Conservation (phyloP, 2,888 invertebrate species). For the Amiota minor region DNA sequence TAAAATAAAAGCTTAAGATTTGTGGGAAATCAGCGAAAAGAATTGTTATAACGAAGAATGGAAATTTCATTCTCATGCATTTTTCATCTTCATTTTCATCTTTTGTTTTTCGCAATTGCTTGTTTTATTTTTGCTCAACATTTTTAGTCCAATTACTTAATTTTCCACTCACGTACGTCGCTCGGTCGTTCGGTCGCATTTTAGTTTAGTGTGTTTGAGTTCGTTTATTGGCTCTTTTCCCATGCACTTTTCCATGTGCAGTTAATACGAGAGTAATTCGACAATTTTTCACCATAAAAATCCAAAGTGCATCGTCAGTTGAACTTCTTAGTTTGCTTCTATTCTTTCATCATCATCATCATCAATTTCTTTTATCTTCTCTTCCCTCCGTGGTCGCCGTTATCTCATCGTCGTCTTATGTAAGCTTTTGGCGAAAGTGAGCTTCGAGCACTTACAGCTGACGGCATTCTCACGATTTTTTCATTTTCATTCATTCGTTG, state of each 20-base stretch:
- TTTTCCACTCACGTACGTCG: constrained; percentile 59
- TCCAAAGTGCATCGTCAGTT: constrained; percentile 60
- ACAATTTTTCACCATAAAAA: constrained; percentile 53
- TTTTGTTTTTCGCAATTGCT: neutral
- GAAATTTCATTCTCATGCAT: neutral
- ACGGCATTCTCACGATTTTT: constrained; percentile 64
- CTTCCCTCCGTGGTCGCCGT: too few relatives aligned
- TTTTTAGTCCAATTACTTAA: constrained; percentile 56
- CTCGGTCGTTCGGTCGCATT: constrained; percentile 13
- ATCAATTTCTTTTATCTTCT: too few relatives aligned
- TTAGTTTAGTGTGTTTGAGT: constrained; percentile 45
- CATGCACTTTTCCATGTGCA: neutral
- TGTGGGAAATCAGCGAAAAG: neutral
- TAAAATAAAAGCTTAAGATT: too few relatives aligned
- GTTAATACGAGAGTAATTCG: constrained; percentile 32
- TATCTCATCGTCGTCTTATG: too few relatives aligned
- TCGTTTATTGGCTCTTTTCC: constrained; percentile 36
- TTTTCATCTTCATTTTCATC: constrained; percentile 27
- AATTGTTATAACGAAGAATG: neutral
- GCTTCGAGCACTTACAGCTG: constrained; percentile 1
- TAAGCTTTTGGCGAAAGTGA: constrained; percentile 36
- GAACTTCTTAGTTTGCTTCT: constrained; percentile 18
- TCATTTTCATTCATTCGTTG: constrained; percentile 61
- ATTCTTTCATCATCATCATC: too few relatives aligned
- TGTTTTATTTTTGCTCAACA: neutral